Evolutionary conservation across 23 tunicate genomes (phyloP), one percentile per base, ranked within the genome.

Genomic region (Styela clava): DNA sequence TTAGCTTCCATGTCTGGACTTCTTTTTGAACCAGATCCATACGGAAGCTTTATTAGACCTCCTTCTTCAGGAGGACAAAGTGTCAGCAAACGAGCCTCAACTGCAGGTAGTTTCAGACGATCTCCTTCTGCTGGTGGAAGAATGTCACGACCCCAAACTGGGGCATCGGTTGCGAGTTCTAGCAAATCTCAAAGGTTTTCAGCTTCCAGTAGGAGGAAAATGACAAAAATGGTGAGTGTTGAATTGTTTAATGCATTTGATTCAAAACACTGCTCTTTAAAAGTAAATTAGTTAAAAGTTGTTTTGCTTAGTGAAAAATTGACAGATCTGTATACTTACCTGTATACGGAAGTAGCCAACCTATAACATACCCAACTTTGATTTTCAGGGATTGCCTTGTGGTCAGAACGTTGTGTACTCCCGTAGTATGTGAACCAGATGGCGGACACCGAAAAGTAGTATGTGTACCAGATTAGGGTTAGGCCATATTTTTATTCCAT

Each of bases 11-110:
- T 85, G 33, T 82, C 88, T 0, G 84, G 84, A 9, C 78, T 79
- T 21, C 61, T 89, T 7, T 89, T 81, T 36, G 95, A 85, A n/a
- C 86, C 85, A 52, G 95, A 85, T 61, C 73, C 88, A 5, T 85
- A 74, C 74, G 83, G 85, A 35, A n/a, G 65, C n/a, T 85, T 71
- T 28, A 82, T 78, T 31, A 67, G 97, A 35, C 97, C 97, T 7
- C 78, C 90, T 7, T 91, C 97, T 7, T 82, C 91, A 32, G 90
- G 80, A 29, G 29, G 35, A 16, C 56, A 44, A 44, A 44, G 56
- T 44, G 56, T 44, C 56, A 44, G 9, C 56, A 44, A 44, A 12
- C 56, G 56, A 44, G 56, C 56, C 12, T 44, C 56, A 44, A 22
- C 65, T 62, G 74, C 81, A 85, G 61, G 79, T 63, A 79, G 36